Conservation (phyloP, 2,888 invertebrate species). For the Leptarthrus brevirostris region DNA sequence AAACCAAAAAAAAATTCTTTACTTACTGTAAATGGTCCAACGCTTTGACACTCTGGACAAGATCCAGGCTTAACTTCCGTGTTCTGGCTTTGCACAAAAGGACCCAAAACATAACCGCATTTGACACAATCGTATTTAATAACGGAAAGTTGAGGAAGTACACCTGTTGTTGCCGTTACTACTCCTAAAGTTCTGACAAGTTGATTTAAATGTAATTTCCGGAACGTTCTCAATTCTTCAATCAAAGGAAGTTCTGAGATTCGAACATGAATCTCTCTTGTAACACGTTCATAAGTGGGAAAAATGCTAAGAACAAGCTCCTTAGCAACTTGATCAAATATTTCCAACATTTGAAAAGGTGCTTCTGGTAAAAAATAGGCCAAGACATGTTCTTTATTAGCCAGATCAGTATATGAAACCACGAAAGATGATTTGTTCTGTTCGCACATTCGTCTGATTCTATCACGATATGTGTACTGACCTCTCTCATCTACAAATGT, state of each 20-base stretch:
- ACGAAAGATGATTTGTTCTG: constrained; percentile 89
- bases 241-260: constrained; percentile 95
- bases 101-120: constrained; percentile 95
- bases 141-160: constrained; percentile 93
- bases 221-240: constrained; percentile 94
- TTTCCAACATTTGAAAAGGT: constrained; percentile 95
- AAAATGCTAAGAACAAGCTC: constrained; percentile 93
- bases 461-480: constrained; percentile 89
- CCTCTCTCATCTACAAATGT: constrained; percentile 90
- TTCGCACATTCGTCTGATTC: constrained; percentile 95
- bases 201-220: constrained; percentile 91
- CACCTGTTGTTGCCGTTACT: constrained; percentile 94
- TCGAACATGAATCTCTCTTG: constrained; percentile 92
- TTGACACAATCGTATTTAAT: constrained; percentile 98
- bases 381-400: constrained; percentile 89
- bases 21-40: constrained; percentile 90
- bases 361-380: constrained; percentile 98
- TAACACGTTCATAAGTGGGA: constrained; percentile 95
- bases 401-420: constrained; percentile 92
- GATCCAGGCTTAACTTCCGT: constrained; percentile 95
- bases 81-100: constrained; percentile 93
- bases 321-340: constrained; percentile 95
- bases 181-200: constrained; percentile 94
- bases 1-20: too few species aligned
- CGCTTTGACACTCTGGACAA: constrained; percentile 97